These are phyloP conservation scores for Epizoanthus fatuus DNA, from an alignment of 92 coral and sea anemone genomes.

Conservation along the genomic window DNA sequence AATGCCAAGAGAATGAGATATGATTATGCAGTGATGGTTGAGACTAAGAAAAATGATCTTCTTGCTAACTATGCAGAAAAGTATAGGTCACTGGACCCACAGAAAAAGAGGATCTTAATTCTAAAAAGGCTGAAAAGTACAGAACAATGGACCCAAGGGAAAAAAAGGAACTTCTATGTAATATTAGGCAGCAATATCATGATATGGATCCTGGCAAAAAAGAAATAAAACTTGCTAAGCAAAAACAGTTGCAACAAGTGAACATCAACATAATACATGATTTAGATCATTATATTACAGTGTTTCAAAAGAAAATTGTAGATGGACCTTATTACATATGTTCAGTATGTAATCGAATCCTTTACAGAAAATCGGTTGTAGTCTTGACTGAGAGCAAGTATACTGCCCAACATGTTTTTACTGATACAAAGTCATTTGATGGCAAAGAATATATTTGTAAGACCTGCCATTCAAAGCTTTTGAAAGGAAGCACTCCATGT, in stretches of 20 bases:
- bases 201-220: slow-evolving; percentile 11
- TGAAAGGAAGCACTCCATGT: too few relatives aligned
- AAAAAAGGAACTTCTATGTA: slow-evolving; percentile 34
- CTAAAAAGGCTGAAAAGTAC: slow-evolving; percentile 25
- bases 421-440: slow-evolving; percentile 50
- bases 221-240: too few relatives aligned
- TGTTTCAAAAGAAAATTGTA: slow-evolving; percentile 61
- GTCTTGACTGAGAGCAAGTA: background rate
- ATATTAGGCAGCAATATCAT: slow-evolving; percentile 40
- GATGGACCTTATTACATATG: slow-evolving; percentile 56
- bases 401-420: slow-evolving; percentile 1
- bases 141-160: slow-evolving; percentile 8
- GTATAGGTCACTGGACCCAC: too few relatives aligned
- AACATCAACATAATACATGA: background rate
- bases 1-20: background rate
- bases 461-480: background rate
- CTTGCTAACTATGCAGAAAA: too few relatives aligned
- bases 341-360: slow-evolving; percentile 18
- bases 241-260: too few relatives aligned
- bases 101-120: background rate
- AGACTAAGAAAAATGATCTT: too few relatives aligned
- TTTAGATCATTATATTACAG: slow-evolving; percentile 50
- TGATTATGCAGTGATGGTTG: too few relatives aligned
- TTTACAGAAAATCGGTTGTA: slow-evolving; percentile 45
- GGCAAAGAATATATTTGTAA: slow-evolving; percentile 50